Base-by-base conservation (phyloP, 2,797 vertebrate genomes). In the Peromyscus nudipes region DNA sequence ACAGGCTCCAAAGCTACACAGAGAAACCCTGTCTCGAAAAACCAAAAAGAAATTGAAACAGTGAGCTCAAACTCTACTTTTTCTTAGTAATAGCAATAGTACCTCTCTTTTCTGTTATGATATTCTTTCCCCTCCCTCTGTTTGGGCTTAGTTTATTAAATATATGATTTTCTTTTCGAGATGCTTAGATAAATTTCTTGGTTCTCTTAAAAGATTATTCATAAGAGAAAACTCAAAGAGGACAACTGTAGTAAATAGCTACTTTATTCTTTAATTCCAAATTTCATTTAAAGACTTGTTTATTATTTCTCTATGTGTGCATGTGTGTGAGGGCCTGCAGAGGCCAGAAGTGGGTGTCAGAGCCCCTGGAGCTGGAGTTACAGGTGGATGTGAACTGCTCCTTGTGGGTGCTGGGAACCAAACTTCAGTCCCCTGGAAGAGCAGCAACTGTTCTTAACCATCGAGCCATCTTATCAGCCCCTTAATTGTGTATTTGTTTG, bases 81-180 rank as follows among this genome's bases (percentile, higher is more conserved):
- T 2, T 37, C 82, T 29, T 2, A 89, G 27, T 27, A 55, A 67
- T 19, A 29, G 34, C 64, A 31, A 8, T 67, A 21, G 21, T 11
- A 67, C 49, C 75, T 94, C n/a, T 34, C 16, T 96, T 90, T 96
- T 88, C 60, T 79, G 4, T 65, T 90, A 21, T 0, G n/a, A 34
- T 9, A 62, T 95, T 81, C 4, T 4, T 17, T 79, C 34, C 40
- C 25, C 19, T 29, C 0, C 21, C 43, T 62, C 21, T 55, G 37
- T 88, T 82, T 92, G 77, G 80, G 8, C 67, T 95, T 92, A 71
- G 46, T 60, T 95, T 95, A 49, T 75, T 88, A 96, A 60, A 81
- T 91, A 23, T 88, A 21, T 57, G 25, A 29, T n/a, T 73, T 93
- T 91, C 89, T 96, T 29, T 16, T 40, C 4, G 29, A 92, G 49